phyloP scores from a whole-genome alignment of 1,140 invertebrate genomes.

The Leptopilina clavipes region DNA sequence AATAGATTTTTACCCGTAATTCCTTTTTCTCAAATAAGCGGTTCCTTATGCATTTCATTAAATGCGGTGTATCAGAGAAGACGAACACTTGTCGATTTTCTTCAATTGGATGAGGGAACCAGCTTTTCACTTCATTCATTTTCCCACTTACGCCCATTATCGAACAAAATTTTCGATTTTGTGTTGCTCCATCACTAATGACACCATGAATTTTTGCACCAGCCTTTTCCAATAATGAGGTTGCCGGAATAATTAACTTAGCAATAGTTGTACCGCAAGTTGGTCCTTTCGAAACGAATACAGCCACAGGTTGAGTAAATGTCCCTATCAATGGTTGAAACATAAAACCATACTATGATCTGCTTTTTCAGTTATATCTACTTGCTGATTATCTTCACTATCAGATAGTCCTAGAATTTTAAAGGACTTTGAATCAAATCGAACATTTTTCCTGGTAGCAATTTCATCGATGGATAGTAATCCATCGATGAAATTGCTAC shows the following conservation, averaged over 20 bases:
- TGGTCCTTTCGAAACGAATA: constrained; percentile 45
- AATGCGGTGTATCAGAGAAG: constrained; percentile 53
- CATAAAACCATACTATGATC: constrained; percentile 45
- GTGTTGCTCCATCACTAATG: constrained; percentile 45
- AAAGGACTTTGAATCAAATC: constrained; percentile 29
- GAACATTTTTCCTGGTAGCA: constrained; percentile 37
- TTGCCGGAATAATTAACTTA: constrained; percentile 42
- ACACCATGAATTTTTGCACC: constrained; percentile 46
- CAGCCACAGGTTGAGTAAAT: constrained; percentile 45
- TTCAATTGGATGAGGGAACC: constrained; percentile 49
- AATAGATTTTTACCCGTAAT: not conserved
- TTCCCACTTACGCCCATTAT: constrained; percentile 40
- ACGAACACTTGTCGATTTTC: constrained; percentile 45
- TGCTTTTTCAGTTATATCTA: constrained; percentile 36
- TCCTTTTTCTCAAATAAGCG: constrained; percentile 39
- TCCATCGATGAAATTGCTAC: no score
- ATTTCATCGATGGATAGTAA: no score
- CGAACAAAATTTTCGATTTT: constrained; percentile 48
- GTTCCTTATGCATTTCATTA: constrained; percentile 54
- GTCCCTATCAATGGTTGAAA: constrained; percentile 39
- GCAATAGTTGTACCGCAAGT: constrained; percentile 41
- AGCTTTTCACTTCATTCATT: constrained; percentile 38
- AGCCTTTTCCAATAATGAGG: constrained; percentile 40
- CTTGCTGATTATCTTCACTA: constrained; percentile 35
- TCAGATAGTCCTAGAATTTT: constrained; percentile 42